These are phyloP conservation scores for Caenorhabditis sp. DNA, from an alignment of 2,888 invertebrate species.

Conservation along the genomic window DNA sequence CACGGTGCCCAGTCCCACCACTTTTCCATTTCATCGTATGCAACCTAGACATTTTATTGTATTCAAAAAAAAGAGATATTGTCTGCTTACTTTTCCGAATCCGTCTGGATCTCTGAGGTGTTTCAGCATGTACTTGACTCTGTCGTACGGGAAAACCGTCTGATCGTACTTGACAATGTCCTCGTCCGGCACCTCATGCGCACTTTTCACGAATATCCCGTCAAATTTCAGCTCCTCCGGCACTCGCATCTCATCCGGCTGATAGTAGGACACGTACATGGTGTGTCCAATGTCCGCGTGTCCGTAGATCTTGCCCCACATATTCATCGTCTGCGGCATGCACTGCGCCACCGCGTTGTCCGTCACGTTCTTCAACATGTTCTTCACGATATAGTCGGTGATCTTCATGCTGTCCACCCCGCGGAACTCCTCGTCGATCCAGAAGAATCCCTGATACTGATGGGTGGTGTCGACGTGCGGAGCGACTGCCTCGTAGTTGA, in stretches of 20 bases:
- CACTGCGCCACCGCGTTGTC: slow-evolving; percentile 18
- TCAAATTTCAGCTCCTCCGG: slow-evolving; percentile 17
- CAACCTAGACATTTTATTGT: too few species aligned
- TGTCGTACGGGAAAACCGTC: slow-evolving; percentile 26
- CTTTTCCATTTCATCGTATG: slow-evolving; percentile 35
- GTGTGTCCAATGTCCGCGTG: slow-evolving; percentile 1
- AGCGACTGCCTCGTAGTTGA: not conserved
- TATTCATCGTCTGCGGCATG: slow-evolving; percentile 4
- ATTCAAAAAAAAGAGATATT: too few species aligned
- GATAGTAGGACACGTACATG: slow-evolving; percentile 18
- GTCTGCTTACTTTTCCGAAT: slow-evolving; percentile 25
- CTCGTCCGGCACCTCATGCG: slow-evolving; percentile 27
- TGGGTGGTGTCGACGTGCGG: slow-evolving; percentile 5
- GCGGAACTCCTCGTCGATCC: slow-evolving; percentile 26
- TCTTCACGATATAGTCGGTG: slow-evolving; percentile 15
- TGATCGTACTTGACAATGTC: slow-evolving; percentile 38
- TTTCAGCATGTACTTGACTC: slow-evolving; percentile 24
- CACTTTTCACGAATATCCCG: slow-evolving; percentile 20
- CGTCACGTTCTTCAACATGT: not conserved
- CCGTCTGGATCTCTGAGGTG: slow-evolving; percentile 25
- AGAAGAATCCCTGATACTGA: slow-evolving; percentile 34
- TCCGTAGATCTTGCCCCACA: slow-evolving; percentile 20
- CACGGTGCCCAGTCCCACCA: slow-evolving; percentile 31
- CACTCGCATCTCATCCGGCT: slow-evolving; percentile 23
- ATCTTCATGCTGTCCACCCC: slow-evolving; percentile 19